Conservation (phyloP, 2,113 vertebrate genomes). For the Motacilla tschutschensis region DNA sequence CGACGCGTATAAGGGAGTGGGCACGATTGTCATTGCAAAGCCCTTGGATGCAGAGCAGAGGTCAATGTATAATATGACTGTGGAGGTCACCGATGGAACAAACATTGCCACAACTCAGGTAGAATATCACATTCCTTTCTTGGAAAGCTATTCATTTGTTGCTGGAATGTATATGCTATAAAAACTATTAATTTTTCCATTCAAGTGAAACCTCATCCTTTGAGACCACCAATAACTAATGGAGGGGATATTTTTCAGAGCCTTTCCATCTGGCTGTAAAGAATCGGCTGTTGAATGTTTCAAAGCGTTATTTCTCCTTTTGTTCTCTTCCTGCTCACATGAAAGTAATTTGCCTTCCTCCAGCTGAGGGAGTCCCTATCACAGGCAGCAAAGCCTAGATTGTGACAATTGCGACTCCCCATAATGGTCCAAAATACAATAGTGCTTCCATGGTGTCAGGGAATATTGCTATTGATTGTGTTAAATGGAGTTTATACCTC, state of each 20-base stretch:
- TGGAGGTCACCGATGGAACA: constrained; percentile 93
- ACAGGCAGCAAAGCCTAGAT: not conserved
- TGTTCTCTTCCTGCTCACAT: not conserved
- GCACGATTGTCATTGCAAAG: constrained; percentile 93
- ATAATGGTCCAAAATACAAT: constrained; percentile 28
- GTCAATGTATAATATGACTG: constrained; percentile 91
- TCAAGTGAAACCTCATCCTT: not conserved
- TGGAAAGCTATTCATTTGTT: constrained; percentile 30
- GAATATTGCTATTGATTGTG: constrained; percentile 43
- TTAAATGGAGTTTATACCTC: constrained; percentile 41
- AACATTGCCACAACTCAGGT: constrained; percentile 89
- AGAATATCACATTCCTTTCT: constrained; percentile 45
- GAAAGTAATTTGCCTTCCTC: constrained; percentile 25
- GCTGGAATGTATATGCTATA: constrained; percentile 26
- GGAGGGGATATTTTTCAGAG: constrained; percentile 21
- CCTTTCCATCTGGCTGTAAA: constrained; percentile 11
- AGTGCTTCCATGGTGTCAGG: not conserved
- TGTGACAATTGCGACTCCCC: not conserved
- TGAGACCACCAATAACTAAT: constrained; percentile 1
- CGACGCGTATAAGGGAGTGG: constrained; percentile 88
- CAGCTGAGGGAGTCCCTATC: not conserved
- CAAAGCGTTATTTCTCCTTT: not conserved
- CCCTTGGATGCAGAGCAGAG: constrained; percentile 92
- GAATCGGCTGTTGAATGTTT: not conserved
- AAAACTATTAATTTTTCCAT: constrained; percentile 13